Conservation (phyloP, 2,797 vertebrate genomes). For the Psittacula derbiana region DNA sequence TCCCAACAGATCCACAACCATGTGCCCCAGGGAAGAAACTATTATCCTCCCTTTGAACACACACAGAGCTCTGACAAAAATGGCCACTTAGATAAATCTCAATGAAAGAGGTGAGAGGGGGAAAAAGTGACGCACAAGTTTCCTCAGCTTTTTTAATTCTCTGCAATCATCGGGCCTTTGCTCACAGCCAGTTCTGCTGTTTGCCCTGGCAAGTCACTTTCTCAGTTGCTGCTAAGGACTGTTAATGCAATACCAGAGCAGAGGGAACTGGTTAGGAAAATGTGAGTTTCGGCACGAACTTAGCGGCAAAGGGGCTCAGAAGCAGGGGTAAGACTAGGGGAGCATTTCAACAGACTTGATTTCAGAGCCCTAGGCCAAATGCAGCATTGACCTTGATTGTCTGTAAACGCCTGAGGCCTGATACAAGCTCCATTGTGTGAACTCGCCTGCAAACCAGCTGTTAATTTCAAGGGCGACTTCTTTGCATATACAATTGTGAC, state of each 20-base stretch:
- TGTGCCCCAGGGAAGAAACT: not conserved
- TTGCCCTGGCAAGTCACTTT: conserved; percentile 5
- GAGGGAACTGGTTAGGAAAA: not conserved
- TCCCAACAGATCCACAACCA: not conserved
- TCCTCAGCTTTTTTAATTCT: not conserved
- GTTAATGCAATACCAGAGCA: not conserved
- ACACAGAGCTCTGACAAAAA: not conserved
- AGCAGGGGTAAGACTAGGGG: not conserved
- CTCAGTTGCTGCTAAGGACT: not conserved
- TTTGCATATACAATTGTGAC: conserved; percentile 12
- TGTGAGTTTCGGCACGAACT: not conserved
- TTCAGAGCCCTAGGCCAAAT: not conserved
- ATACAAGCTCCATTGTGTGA: conserved; percentile 44
- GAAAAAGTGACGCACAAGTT: not conserved
- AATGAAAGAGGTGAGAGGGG: not conserved
- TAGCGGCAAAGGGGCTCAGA: not conserved
- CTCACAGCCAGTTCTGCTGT: not conserved
- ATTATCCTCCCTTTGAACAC: not conserved
- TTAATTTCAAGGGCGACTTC: not conserved
- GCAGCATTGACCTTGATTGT: conserved; percentile 6
- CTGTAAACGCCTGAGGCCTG: not conserved
- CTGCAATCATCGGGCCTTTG: not conserved
- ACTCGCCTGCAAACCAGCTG: conserved; percentile 49
- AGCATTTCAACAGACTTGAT: not conserved
- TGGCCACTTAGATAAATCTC: not conserved